Base-by-base conservation (phyloP, 2,797 vertebrate genomes). In the Platalea minor region DNA sequence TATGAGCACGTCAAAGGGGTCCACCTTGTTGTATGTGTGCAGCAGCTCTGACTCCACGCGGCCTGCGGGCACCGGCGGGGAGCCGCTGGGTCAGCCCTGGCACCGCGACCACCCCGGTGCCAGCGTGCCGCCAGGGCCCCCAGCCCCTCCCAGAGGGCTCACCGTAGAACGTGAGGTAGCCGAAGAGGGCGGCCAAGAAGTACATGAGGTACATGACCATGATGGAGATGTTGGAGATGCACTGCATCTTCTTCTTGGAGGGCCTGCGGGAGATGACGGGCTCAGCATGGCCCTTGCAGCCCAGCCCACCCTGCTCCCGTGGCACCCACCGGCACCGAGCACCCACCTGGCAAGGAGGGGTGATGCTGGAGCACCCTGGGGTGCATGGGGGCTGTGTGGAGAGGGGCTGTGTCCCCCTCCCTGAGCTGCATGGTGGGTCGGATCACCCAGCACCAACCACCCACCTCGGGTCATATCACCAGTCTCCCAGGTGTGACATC, bases 131-230 rank as follows among this genome's bases (percentile, higher is more conserved):
- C 21, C 63, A 54, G 43, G 31, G 17, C 6, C 41, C 33, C 70
- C 35, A 1, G 33, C 19, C 41, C 17, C 24, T 81, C 70, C 80
- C 88, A 0, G 0, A 65, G 75, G 13, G 70, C 99, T 97, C 98
- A 99, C 99, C 99, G 4, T 99, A 99, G 97, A 99, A 99, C 2
- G 99, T 99, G 98, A 99, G 98, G 98, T 99, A 99, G 95, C 99
- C 99, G 33, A 99, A 99, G 87, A 99, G 99, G 75, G 99, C 99
- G 1, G 99, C 99, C 96, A 99, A 98, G 97, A 99, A 99, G 98
- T 99, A 99, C 99, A 99, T 99, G 96, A 97, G 95, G 91, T 99
- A 99, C 99, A 99, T 99, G 96, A 99, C 98, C 4, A 95, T 74
- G 91, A 99, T 99, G 97, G 99, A 99, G 95, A 99, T 97, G 98